Base-by-base conservation (phyloP, 2,888 invertebrate genomes). In the Scrobipalpa costella region DNA sequence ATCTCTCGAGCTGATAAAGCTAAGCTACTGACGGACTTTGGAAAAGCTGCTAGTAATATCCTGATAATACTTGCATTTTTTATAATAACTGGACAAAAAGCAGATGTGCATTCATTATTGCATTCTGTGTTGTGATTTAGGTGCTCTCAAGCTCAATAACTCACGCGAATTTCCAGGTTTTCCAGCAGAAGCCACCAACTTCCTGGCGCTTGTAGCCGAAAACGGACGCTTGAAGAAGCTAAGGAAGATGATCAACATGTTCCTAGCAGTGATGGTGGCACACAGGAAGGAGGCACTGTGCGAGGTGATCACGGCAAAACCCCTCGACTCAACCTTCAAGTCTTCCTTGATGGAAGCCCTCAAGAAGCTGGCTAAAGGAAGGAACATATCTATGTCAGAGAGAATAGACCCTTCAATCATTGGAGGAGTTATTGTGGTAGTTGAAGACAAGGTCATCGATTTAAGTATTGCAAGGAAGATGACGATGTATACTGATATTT, bases 401-500 rank as follows among this genome's bases (percentile, higher is more conserved):
- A 87, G 78, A 74, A 79, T 88, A 0, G 81, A 86, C 60, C 67
- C 79, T 0, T 76, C 78, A 1, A 80, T 87, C 3, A 82, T 90
- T 8, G 90, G 90, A 6, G 90, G 89, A 0, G 79, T 89, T 73
- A 79, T 88, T 21, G 82, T 90, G 0, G 87, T 87, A 8, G 71
- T 90, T 33, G 89, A 89, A 69, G 86, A 88, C 61, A 88, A 86
- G 68, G 85, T 86, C 60, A 81, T 90, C 33, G 89, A 89, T 67
- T 76, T 90, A 79, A 87, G 86, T 64, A 85, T 89, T 61, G 71
- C 79, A 0, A 80, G 75, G 47, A 87, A 83, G 72, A 74, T 88
- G 19, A 79, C 81, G 70, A 77, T 82, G 77, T 90, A 89, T 65
- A 83, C 85, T 1, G 83, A 85, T 60, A 72, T 88, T 65, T 65